Conservation (phyloP, 2,113 vertebrate genomes). For the Scopus umbretta region DNA sequence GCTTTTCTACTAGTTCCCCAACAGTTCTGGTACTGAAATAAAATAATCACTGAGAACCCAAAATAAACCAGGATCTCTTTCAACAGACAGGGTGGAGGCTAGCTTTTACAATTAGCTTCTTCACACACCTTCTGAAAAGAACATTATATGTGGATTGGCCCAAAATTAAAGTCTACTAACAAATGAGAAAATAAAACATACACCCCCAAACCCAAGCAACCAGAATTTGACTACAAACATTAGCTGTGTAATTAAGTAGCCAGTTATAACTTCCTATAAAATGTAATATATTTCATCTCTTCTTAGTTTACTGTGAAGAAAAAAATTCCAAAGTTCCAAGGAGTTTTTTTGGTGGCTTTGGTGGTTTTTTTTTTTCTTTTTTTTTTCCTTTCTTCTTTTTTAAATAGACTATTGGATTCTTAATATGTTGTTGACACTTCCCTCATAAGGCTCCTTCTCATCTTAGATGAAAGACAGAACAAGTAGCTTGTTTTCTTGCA, state of each 20-base stretch:
- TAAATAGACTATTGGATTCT: background rate
- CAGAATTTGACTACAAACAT: background rate
- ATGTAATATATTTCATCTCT: background rate
- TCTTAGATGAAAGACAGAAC: background rate
- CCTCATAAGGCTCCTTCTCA: background rate
- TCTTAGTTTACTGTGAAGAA: background rate
- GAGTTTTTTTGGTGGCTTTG: background rate
- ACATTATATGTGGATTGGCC: accelerated
- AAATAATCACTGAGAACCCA: background rate
- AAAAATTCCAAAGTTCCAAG: too few relatives aligned
- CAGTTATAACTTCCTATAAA: background rate
- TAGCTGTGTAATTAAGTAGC: background rate
- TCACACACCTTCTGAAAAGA: background rate
- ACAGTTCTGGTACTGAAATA: background rate
- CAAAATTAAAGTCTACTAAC: background rate
- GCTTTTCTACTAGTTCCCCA: background rate
- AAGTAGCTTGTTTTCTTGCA: slow-evolving; percentile 9
- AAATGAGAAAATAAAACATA: background rate
- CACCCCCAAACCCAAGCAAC: background rate
- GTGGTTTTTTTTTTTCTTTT: background rate
- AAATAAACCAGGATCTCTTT: background rate
- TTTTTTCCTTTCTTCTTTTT: background rate
- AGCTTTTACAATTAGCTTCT: background rate
- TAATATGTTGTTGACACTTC: background rate
- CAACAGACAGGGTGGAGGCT: background rate